A percentile compares a stretch with the other conserved stretches of the same genome.
These are phyloP conservation scores for Lutjanus erythropterus DNA, from an alignment of 2,113 vertebrate genomes.

Conservation along the genomic window DNA sequence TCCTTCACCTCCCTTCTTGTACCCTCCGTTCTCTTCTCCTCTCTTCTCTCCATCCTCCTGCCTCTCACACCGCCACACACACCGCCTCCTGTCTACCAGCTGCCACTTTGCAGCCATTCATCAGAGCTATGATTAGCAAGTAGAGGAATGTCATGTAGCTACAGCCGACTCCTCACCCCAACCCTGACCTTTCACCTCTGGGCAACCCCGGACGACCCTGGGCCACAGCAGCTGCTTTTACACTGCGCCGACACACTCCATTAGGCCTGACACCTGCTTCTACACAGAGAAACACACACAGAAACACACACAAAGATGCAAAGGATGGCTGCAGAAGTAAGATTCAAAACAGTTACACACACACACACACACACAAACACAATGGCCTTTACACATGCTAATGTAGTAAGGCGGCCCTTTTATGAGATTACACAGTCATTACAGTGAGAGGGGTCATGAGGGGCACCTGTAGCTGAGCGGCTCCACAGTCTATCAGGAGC, in stretches of 20 bases:
- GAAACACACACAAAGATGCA: slow-evolving; percentile 24
- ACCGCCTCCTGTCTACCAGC: slow-evolving; percentile 70
- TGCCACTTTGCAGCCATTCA: slow-evolving; percentile 75
- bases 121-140: slow-evolving; percentile 78
- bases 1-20: background rate
- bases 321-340: slow-evolving; percentile 44
- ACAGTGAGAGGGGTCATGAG: slow-evolving; percentile 72
- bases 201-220: slow-evolving; percentile 42
- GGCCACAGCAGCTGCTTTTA: slow-evolving; percentile 73
- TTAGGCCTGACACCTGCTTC: slow-evolving; percentile 78
- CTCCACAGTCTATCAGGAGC: slow-evolving; percentile 57
- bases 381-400: slow-evolving; percentile 80
- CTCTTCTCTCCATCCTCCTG: slow-evolving; percentile 25
- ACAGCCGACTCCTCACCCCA: slow-evolving; percentile 71
- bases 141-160: slow-evolving; percentile 77
- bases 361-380: slow-evolving; percentile 53
- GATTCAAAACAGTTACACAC: slow-evolving; percentile 53
- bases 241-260: slow-evolving; percentile 67
- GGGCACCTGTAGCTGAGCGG: slow-evolving; percentile 74
- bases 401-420: slow-evolving; percentile 72
- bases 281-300: slow-evolving; percentile 21
- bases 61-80: slow-evolving; percentile 55
- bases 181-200: slow-evolving; percentile 70
- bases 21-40: slow-evolving; percentile 19
- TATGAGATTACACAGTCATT: slow-evolving; percentile 82